Evolutionary conservation across 2,888 invertebrate genomes (phyloP), one percentile per base, ranked within the genome.

Genomic region (Eupithecia abbreviata): DNA sequence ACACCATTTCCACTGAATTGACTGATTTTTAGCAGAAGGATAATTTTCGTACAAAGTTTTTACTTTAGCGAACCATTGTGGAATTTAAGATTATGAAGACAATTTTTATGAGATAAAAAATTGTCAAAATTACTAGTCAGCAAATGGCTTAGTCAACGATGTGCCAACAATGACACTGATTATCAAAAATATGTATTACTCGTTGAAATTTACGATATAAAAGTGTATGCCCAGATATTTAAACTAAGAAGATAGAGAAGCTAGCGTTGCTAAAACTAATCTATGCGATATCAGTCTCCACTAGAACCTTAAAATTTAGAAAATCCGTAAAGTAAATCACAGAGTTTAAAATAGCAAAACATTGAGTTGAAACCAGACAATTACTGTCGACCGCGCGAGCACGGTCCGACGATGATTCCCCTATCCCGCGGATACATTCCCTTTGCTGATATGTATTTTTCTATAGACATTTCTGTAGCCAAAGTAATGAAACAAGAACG

Each of bases 241-340:
- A 88, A 92, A 88, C 90, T 90, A 89, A 91, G 87, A 90, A 90
- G 90, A 91, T 88, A 92, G 91, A 93, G 93, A 95, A 93, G 94
- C 94, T 95, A 95, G 94, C 95, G 93, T 91, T 90, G 94, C 94
- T 95, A 95, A 94, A 94, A 93, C 94, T 94, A 94, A 93, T 93
- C 94, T 95, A 95, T 90, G 94, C 93, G 92, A 90, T 94, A 94
- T 95, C 95, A 95, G 95, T 95, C 95, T 95, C 95, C 94, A 93
- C 93, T 94, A 94, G 92, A 93, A 93, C 89, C 95, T 94, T 95
- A 95, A 87, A 94, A 93, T 95, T 94, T 94, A 94, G 93, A 94
- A 91, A 92, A 93, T 93, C 91, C 93, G 90, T 93, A 94, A 94
- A 92, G 91, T 93, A 93, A 95, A 94, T 95, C 94, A 94, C 95